Conservation (phyloP, 1,140 invertebrate species). For the Calliphora vicina region DNA sequence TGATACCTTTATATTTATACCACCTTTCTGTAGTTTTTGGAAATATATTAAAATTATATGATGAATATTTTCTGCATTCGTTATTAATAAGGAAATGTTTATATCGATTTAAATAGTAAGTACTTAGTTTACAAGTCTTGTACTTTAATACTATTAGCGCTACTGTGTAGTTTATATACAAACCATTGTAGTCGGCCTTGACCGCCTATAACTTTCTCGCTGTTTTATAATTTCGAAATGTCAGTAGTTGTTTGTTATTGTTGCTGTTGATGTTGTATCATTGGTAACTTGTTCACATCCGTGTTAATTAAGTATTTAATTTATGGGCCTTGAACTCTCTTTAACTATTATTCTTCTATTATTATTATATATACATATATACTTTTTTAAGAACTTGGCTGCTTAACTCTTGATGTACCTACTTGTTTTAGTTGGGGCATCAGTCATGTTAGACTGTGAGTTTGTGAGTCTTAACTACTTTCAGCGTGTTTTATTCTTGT, state of each 20-base stretch:
- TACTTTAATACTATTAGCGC: too few relatives aligned
- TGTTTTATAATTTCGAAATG: not conserved
- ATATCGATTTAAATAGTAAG: too few relatives aligned
- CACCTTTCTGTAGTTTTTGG: too few relatives aligned
- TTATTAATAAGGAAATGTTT: too few relatives aligned
- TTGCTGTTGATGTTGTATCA: not conserved
- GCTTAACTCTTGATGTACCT: not conserved
- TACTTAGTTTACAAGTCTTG: too few relatives aligned
- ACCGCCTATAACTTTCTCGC: too few relatives aligned
- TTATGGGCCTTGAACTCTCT: slow-evolving; percentile 26
- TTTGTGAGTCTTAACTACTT: not conserved
- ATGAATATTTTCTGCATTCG: too few relatives aligned
- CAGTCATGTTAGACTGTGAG: not conserved
- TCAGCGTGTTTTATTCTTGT: not conserved
- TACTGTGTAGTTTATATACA: too few relatives aligned
- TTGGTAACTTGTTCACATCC: slow-evolving; percentile 29
- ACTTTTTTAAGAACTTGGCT: not conserved
- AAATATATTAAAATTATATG: too few relatives aligned
- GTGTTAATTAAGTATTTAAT: slow-evolving; percentile 33
- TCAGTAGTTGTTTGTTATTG: not conserved
- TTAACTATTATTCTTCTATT: not conserved
- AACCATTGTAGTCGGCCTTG: too few relatives aligned
- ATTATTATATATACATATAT: not conserved
- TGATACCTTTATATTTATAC: too few relatives aligned
- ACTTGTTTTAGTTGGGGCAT: not conserved